Percentiles rank a stretch among this genome's conserved stretches.
Conservation (phyloP, 2,113 vertebrate genomes). For the Pachyramphus minor region DNA sequence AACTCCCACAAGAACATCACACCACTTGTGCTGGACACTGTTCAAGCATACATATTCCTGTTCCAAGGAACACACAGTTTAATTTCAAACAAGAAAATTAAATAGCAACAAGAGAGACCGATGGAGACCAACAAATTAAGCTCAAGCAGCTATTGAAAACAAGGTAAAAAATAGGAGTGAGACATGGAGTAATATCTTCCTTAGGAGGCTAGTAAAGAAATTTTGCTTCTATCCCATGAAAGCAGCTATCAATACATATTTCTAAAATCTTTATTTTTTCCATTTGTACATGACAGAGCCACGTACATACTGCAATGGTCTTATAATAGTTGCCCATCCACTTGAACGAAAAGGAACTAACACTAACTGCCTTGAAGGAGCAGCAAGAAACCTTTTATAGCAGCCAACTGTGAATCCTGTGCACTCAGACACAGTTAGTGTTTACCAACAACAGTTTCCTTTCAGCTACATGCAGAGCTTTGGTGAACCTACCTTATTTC, state of each 20-base stretch:
- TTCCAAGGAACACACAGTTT: background rate
- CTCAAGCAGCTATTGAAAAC: background rate
- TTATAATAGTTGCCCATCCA: background rate
- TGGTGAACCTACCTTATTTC: constrained; percentile 35
- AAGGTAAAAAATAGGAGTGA: background rate
- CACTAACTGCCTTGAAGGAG: background rate
- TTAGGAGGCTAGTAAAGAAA: background rate
- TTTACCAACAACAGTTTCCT: constrained; percentile 31
- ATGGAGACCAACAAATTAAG: background rate
- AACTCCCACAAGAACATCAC: background rate
- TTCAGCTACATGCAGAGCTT: background rate
- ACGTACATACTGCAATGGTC: background rate
- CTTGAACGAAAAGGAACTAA: background rate
- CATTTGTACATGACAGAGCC: background rate
- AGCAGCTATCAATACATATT: background rate
- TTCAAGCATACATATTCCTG: background rate
- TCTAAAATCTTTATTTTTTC: background rate
- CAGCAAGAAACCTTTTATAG: background rate
- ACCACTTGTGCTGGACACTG: background rate
- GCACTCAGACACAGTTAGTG: background rate
- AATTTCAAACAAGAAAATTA: background rate
- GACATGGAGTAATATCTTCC: background rate
- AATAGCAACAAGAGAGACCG: background rate
- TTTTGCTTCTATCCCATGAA: background rate
- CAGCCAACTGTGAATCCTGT: background rate